phyloP scores from a whole-genome alignment of 2,113 vertebrate genomes.

The Passer montanus region DNA sequence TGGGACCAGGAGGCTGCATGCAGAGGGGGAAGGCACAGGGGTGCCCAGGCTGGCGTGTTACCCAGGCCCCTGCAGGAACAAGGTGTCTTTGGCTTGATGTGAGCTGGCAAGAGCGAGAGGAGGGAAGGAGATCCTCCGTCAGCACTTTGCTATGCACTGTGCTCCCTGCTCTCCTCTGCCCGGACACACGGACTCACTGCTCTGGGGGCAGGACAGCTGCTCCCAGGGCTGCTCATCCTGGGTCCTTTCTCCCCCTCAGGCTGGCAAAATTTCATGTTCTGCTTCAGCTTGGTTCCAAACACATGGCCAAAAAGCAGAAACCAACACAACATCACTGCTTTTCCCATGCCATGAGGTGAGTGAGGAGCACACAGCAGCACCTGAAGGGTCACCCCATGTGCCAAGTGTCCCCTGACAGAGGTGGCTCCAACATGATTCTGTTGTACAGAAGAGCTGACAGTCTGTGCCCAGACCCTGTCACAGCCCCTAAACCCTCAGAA shows the following conservation, averaged over 20 bases:
- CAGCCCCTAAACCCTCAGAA: not conserved
- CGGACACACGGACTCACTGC: rapidly evolving
- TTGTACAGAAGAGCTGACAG: not conserved
- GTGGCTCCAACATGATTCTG: rapidly evolving
- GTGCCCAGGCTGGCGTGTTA: not conserved
- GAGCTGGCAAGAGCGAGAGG: not conserved
- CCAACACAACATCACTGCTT: not conserved
- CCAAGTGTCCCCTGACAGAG: rapidly evolving
- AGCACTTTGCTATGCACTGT: not conserved
- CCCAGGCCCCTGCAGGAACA: not conserved
- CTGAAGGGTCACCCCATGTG: rapidly evolving
- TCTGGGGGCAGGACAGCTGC: rapidly evolving
- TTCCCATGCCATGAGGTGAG: rapidly evolving
- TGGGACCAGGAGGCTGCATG: not conserved
- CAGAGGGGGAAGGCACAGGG: not conserved
- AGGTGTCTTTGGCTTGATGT: not conserved
- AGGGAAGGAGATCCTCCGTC: not conserved
- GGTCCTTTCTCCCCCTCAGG: not conserved
- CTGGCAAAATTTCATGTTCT: not conserved
- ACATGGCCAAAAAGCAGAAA: rapidly evolving
- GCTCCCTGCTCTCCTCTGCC: not conserved
- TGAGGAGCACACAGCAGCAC: rapidly evolving
- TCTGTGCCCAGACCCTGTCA: too few species aligned
- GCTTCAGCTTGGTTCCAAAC: not conserved
- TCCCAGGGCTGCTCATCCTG: rapidly evolving